These are phyloP conservation scores for Neoseiulus cucumeris DNA, from an alignment of 1,140 invertebrate genomes.

Conservation along the genomic window DNA sequence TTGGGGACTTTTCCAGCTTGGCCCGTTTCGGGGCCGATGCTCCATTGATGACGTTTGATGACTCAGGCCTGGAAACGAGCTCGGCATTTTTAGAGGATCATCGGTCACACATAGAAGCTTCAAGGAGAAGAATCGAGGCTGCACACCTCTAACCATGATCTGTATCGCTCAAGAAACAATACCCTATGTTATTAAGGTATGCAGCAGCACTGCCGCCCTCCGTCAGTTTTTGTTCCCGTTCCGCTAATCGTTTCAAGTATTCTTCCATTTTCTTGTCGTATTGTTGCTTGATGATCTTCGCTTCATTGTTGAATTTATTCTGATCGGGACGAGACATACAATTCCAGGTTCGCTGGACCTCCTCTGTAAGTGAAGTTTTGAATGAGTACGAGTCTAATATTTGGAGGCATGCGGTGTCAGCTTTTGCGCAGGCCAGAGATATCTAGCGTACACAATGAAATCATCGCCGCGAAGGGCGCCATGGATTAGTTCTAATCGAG, in stretches of 20 bases:
- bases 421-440: no score
- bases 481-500: not conserved
- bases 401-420: no score
- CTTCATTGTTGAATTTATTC: constrained; percentile 4
- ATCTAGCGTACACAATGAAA: no score
- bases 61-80: not conserved
- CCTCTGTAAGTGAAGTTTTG: not conserved
- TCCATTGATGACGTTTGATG: not conserved
- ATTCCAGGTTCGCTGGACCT: not conserved
- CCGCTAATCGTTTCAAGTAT: not conserved
- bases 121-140: no score
- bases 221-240: not conserved
- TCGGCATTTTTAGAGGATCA: not conserved
- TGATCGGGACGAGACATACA: not conserved
- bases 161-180: no score
- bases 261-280: not conserved
- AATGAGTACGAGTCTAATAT: no score
- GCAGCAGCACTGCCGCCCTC: not conserved
- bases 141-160: not conserved
- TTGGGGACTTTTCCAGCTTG: not conserved
- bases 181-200: no score
- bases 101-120: no score
- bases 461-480: not conserved
- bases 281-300: not conserved
- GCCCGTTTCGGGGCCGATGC: not conserved